A percentile compares a stretch with the other conserved stretches of the same genome.
phyloP scores from a whole-genome alignment of 1,140 invertebrate genomes.

The Apis mellifera region DNA sequence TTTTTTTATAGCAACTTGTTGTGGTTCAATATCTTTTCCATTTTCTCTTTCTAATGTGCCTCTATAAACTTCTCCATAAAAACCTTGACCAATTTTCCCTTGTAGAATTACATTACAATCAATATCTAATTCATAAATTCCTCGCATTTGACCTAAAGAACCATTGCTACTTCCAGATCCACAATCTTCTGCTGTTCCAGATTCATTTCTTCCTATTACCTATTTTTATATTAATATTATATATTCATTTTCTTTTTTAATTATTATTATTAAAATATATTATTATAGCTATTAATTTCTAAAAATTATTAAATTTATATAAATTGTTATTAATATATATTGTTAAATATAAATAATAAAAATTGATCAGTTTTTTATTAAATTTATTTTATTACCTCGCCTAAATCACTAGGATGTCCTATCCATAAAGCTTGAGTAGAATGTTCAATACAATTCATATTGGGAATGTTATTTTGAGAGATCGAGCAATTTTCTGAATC shows the following conservation, averaged over 20 bases:
- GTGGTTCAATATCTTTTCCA: slow-evolving; percentile 77
- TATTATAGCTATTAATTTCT: not conserved
- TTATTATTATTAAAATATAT: not conserved
- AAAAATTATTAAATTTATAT: not conserved
- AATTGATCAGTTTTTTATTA: not conserved
- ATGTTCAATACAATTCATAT: slow-evolving; percentile 35
- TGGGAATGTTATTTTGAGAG: slow-evolving; percentile 23
- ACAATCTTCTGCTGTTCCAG: slow-evolving; percentile 21
- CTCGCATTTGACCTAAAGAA: slow-evolving; percentile 76
- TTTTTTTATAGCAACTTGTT: slow-evolving; percentile 88
- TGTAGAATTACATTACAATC: slow-evolving; percentile 84
- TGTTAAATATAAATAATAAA: not conserved
- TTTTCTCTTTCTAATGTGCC: slow-evolving; percentile 83
- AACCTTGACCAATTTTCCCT: slow-evolving; percentile 85
- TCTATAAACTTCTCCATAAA: slow-evolving; percentile 88
- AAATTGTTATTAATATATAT: too few relatives aligned
- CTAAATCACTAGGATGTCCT: slow-evolving; percentile 14
- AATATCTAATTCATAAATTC: slow-evolving; percentile 80
- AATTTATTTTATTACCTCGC: slow-evolving; percentile 10
- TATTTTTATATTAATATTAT: slow-evolving; percentile 6
- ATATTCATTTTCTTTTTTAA: not conserved
- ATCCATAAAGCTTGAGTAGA: slow-evolving; percentile 23
- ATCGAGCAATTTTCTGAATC: slow-evolving; percentile 33
- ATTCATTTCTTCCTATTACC: slow-evolving; percentile 28
- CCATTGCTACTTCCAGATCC: slow-evolving; percentile 50